These are phyloP conservation scores for Serilophus lunatus DNA, from an alignment of 2,113 vertebrate genomes.

Conservation along the genomic window DNA sequence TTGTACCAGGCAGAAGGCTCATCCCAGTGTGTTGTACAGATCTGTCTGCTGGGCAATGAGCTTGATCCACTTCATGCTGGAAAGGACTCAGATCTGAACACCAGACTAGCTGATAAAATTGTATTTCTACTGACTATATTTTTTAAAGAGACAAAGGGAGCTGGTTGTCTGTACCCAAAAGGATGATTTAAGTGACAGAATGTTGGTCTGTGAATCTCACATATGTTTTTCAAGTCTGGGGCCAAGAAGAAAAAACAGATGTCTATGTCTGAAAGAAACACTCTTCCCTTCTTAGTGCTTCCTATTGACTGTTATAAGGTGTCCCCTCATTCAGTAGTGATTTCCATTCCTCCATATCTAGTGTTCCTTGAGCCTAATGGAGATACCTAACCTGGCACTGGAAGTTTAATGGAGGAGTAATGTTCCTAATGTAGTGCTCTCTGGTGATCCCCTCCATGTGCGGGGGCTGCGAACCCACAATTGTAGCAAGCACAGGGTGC, in stretches of 20 bases:
- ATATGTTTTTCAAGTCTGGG: background rate
- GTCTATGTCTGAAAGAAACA: conserved; percentile 9
- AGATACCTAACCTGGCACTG: background rate
- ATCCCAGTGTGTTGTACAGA: fast-evolving
- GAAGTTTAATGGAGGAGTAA: background rate
- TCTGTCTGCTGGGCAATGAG: background rate
- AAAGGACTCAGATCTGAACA: background rate
- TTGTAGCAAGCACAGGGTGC: fast-evolving
- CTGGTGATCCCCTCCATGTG: background rate
- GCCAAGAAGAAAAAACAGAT: conserved; percentile 27
- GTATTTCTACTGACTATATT: background rate
- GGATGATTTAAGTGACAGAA: background rate
- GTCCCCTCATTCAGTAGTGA: background rate
- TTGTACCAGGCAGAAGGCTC: background rate
- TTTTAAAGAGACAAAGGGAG: conserved; percentile 31
- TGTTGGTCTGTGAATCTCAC: conserved; percentile 20
- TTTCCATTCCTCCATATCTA: background rate
- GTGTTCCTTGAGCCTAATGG: background rate
- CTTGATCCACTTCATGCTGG: background rate
- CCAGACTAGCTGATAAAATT: conserved; percentile 9
- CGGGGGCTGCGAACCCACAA: background rate
- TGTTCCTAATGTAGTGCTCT: background rate
- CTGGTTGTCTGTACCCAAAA: background rate
- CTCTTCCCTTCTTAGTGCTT: background rate
- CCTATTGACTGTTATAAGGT: background rate